These are phyloP conservation scores for Pelobates fuscus DNA, from an alignment of 2,113 vertebrate genomes.

Conservation along the genomic window DNA sequence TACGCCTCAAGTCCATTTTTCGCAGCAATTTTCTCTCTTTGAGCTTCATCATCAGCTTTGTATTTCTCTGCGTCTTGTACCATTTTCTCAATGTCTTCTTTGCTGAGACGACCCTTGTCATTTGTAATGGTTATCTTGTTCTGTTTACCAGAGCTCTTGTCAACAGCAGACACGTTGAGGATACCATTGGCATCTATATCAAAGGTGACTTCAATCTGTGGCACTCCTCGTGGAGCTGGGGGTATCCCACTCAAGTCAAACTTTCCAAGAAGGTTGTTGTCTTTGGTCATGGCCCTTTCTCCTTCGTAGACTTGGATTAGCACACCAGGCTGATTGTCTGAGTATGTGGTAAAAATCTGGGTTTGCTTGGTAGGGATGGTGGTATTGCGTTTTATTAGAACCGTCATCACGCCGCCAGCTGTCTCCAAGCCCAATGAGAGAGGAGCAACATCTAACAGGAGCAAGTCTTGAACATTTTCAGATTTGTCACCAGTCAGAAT, in stretches of 20 bases:
- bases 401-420: conserved; percentile 77
- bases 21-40: conserved; percentile 13
- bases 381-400: conserved; percentile 76
- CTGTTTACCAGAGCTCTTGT: conserved; percentile 45
- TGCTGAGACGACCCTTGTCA: conserved; percentile 20
- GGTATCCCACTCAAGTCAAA: conserved; percentile 48
- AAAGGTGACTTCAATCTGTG: conserved; percentile 51
- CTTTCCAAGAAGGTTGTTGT: conserved; percentile 52
- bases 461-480: conserved; percentile 50
- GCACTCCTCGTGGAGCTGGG: conserved; percentile 42
- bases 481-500: conserved; percentile 51
- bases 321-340: conserved; percentile 45
- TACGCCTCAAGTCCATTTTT: conserved; percentile 26
- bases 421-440: conserved; percentile 78
- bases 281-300: conserved; percentile 40
- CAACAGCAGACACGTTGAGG: conserved; percentile 51
- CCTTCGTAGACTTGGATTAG: conserved; percentile 46
- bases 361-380: conserved; percentile 69
- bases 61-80: conserved; percentile 9
- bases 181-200: conserved; percentile 53
- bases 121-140: conserved; percentile 48
- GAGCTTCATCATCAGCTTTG: not conserved
- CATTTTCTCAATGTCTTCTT: conserved; percentile 35
- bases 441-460: conserved; percentile 68
- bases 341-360: conserved; percentile 43